Base-by-base conservation (phyloP, 2,113 vertebrate species). In the Hoplias malabaricus region DNA sequence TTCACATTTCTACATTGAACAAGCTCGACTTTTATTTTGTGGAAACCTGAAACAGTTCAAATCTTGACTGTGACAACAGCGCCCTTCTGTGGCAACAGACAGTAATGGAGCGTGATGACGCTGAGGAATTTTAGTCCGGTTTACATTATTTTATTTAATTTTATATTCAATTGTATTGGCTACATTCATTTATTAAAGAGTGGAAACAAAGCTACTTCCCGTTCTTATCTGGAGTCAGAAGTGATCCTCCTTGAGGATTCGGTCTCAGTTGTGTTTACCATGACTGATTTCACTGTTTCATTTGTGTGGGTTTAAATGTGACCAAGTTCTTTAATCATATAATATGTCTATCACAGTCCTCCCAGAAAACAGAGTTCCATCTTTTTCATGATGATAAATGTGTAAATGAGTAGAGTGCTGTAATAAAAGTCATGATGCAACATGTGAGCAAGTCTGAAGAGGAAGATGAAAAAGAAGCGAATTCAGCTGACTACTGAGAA, bases 351-450 rank as follows among this genome's bases (percentile, higher is more conserved):
- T 53, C n/a, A 10, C 16, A 48, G 19, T 53, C 48, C 10, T 9
- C 4, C 4, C n/a, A n/a, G n/a, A n/a, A 43, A 13, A 43, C 8
- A 43, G 42, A 43, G 42, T 43, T 43, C 10, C n/a, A 23, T 53
- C 2, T 53, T 48, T 9, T 50, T 5, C 23, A 53, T 21, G 21
- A n/a, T 48, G 46, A 53, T 53, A 53, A 50, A 53, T 53, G n/a
- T 53, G 21, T 53, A 53, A 53, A 53, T 23, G 40, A 72, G 8
- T 67, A 38, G 27, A 19, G 43, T 31, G 42, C 33, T 48, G 67
- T 43, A 70, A 63, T 36, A 67, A 75, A 76, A 85, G 75, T 80
- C 84, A 84, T 90, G 90, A 91, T 89, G 90, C 88, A 89, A 90
- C 84, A 75, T 69, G 57, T 25, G 33, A 81, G 88, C 88, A 90